A percentile compares a stretch with the other conserved stretches of the same genome.
phyloP scores from a whole-genome alignment of 2,797 vertebrate species.

The Pogonophryne albipinna region DNA sequence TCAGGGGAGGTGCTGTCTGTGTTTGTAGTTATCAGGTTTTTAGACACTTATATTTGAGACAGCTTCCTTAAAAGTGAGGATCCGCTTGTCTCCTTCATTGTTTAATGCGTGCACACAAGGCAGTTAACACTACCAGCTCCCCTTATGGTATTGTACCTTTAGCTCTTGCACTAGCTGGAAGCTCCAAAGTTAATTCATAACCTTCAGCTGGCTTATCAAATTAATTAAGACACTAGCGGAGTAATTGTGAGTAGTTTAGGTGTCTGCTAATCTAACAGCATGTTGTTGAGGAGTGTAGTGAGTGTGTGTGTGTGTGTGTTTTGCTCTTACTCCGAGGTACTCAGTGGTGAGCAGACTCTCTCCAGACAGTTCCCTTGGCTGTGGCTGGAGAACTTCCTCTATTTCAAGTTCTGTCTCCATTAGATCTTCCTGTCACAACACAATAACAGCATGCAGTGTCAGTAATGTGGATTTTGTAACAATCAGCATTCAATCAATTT shows the following conservation, averaged over 20 bases:
- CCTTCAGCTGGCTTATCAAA: background rate
- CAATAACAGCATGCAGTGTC: background rate
- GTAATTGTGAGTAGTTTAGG: background rate
- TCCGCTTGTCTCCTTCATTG: background rate
- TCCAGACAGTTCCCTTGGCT: slow-evolving; percentile 91
- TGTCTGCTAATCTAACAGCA: background rate
- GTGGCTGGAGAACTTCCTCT: slow-evolving; percentile 91
- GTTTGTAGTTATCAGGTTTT: background rate
- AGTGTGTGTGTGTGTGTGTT: slow-evolving; percentile 1
- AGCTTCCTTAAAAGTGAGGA: background rate
- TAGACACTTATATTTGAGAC: background rate
- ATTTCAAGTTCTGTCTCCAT: slow-evolving; percentile 93
- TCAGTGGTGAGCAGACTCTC: slow-evolving; percentile 95
- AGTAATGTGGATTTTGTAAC: too few species aligned
- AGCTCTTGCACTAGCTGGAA: background rate
- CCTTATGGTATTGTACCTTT: background rate
- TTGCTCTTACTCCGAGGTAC: slow-evolving; percentile 92
- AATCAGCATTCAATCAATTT: background rate
- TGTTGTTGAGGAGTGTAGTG: background rate
- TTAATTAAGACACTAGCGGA: background rate
- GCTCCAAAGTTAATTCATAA: too few species aligned
- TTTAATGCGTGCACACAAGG: background rate
- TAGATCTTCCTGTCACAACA: slow-evolving; percentile 86
- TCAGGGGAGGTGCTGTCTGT: background rate
- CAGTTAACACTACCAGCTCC: background rate